Evolutionary conservation across 2,888 invertebrate species (phyloP).

Genomic region (Mayetiola destructor): DNA sequence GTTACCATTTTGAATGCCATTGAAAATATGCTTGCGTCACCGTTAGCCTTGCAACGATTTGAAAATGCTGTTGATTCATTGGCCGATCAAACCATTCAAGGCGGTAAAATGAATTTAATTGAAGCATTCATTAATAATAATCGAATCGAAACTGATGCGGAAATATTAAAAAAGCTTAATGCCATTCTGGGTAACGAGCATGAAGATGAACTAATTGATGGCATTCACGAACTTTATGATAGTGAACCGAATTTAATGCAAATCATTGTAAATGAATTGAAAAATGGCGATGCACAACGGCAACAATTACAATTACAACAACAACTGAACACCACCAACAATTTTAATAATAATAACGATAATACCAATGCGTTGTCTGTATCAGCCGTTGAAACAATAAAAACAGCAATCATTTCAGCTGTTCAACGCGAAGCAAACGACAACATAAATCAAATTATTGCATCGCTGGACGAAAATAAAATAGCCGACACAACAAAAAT

Average conservation of each 20-base stretch:
- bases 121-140: background rate
- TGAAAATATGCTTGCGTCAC: slow-evolving; percentile 46
- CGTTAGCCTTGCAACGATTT: slow-evolving; percentile 25
- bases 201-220: slow-evolving; percentile 47
- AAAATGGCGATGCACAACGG: slow-evolving; percentile 45
- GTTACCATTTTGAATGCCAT: background rate
- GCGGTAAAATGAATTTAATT: slow-evolving; percentile 5
- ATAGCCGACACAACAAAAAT: slow-evolving; percentile 16
- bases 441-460: slow-evolving; percentile 14
- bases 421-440: slow-evolving; percentile 46
- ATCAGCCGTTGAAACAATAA: slow-evolving; percentile 48
- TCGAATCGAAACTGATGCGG: slow-evolving; percentile 30
- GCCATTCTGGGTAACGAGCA: slow-evolving; percentile 49
- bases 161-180: slow-evolving; percentile 47
- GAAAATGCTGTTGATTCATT: slow-evolving; percentile 29
- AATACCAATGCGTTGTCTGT: too few relatives aligned
- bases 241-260: slow-evolving; percentile 18
- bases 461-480: background rate
- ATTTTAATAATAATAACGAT: too few relatives aligned
- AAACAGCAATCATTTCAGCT: slow-evolving; percentile 50
- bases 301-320: background rate
- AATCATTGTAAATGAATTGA: slow-evolving; percentile 38
- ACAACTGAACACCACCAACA: slow-evolving; percentile 41
- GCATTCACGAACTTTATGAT: slow-evolving; percentile 34
- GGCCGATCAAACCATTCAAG: background rate